Base-by-base conservation (phyloP, 2,888 invertebrate genomes). In the Himalopsyche anomala region DNA sequence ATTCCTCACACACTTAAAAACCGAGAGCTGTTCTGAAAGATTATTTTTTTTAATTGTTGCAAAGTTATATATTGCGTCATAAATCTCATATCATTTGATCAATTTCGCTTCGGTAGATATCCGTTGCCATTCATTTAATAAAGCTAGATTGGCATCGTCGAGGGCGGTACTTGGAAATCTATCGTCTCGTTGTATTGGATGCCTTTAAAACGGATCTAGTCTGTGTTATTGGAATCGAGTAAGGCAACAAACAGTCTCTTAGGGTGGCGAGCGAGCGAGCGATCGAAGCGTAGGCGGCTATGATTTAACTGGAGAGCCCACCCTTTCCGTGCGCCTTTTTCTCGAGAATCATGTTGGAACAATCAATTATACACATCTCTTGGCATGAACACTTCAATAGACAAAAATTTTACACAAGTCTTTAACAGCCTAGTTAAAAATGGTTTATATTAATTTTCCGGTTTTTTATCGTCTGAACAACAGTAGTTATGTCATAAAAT, bases 161-260 rank as follows among this genome's bases (percentile, higher is more conserved):
- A 74, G 11, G 74, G 74, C 38, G 19, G 74, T 15, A 15, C 74
- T 74, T 12, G 38, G 38, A 74, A 36, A 19, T 74, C 38, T 74
- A 74, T 74, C 74, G 28, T 74, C 38, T 36, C 74, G 12, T 15
- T 74, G 74, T 38, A 9, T 74, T 15, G 12, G 38, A 36, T 38
- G 38, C 74, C 74, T 28, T 62, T 74, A 74, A 74, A 74, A 74
- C 38, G 74, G 38, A 38, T 28, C 74, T 38, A 28, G 74, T 38
- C 74, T 74, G 74, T 74, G 74, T 74, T 74, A 74, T 74, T 38
- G 74, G 74, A 36, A 74, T 74, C 74, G 38, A 74, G 74, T 38
- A 12, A 74, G 38, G 36, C 74, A 36, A 36, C 74, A 74, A 36
- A 36, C 74, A 74, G 36, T 74, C 74, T 38, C 74, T 74, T 74